These are phyloP conservation scores for Chelidonichthys spinosus DNA, from an alignment of 2,797 vertebrate genomes.

Conservation along the genomic window DNA sequence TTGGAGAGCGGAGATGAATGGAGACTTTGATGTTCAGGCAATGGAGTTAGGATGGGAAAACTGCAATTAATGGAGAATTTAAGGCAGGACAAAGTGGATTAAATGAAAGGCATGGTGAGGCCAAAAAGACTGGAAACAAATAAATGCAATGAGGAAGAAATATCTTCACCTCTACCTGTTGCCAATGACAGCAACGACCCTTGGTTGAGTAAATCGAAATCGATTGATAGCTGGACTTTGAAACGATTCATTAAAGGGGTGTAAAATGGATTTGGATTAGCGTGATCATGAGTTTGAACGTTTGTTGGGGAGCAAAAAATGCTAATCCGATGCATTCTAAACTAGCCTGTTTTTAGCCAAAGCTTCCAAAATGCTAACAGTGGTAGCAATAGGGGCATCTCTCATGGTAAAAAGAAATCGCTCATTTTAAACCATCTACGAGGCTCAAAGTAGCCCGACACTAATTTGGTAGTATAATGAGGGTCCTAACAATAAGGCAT, in stretches of 20 bases:
- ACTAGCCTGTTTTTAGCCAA: too few species aligned
- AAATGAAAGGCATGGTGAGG: conserved; percentile 9
- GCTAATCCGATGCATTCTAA: too few species aligned
- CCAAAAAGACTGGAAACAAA: not conserved
- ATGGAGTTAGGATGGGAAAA: not conserved
- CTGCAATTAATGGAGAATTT: not conserved
- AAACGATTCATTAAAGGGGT: conserved; percentile 28
- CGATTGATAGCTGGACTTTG: conserved; percentile 24
- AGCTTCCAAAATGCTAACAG: too few species aligned
- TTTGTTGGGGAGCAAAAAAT: too few species aligned
- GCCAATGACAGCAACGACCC: conserved; percentile 3
- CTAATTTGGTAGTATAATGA: too few species aligned
- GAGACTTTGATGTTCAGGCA: not conserved
- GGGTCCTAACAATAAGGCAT: too few species aligned
- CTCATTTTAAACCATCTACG: too few species aligned
- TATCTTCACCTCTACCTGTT: conserved; percentile 1
- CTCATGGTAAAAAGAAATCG: too few species aligned
- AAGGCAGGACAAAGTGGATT: not conserved
- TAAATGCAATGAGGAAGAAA: not conserved
- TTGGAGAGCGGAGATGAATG: conserved; percentile 1
- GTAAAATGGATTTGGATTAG: too few species aligned
- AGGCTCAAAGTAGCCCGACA: too few species aligned
- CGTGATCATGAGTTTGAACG: too few species aligned
- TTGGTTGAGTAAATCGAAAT: conserved; percentile 9
- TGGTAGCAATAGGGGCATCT: too few species aligned